These are phyloP conservation scores for Aphaenogaster ashmeadi DNA, from an alignment of 1,140 invertebrate genomes.

Conservation along the genomic window DNA sequence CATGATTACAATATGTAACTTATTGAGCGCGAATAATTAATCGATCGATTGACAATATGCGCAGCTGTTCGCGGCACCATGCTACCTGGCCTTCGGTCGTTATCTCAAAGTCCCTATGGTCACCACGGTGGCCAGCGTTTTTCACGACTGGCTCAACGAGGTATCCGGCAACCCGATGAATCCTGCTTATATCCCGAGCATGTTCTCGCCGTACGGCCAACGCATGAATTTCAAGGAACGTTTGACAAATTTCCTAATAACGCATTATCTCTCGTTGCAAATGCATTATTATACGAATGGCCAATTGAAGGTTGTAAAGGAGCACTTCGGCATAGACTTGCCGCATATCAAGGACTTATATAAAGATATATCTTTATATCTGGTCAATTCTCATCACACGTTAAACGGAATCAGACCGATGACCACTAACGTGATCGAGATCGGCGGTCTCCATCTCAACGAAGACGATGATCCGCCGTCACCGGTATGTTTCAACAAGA, in stretches of 20 bases:
- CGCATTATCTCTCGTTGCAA: slow-evolving; percentile 39
- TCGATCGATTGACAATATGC: slow-evolving; percentile 1
- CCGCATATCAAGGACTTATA: slow-evolving; percentile 82
- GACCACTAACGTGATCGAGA: slow-evolving; percentile 87
- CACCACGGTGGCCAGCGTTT: slow-evolving; percentile 87
- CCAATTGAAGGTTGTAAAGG: slow-evolving; percentile 74
- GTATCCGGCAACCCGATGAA: slow-evolving; percentile 88
- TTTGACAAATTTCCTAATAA: slow-evolving; percentile 83
- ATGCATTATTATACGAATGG: slow-evolving; percentile 62
- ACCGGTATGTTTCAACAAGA: slow-evolving; percentile 69
- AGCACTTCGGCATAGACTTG: slow-evolving; percentile 84
- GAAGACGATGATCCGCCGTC: slow-evolving; percentile 68
- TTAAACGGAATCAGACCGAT: slow-evolving; percentile 86
- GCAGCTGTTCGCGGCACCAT: slow-evolving; percentile 81
- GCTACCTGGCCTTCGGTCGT: slow-evolving; percentile 88
- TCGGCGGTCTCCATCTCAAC: slow-evolving; percentile 88
- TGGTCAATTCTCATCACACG: slow-evolving; percentile 88
- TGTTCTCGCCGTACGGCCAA: slow-evolving; percentile 84
- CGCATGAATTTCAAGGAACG: slow-evolving; percentile 90
- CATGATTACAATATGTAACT: not conserved
- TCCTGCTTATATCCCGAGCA: slow-evolving; percentile 87
- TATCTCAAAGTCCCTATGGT: slow-evolving; percentile 88
- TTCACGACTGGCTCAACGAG: slow-evolving; percentile 88
- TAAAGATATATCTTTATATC: slow-evolving; percentile 85
- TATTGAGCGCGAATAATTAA: not conserved